Evolutionary conservation across 2,113 vertebrate species (phyloP).

Genomic region (Alouatta palliata): DNA sequence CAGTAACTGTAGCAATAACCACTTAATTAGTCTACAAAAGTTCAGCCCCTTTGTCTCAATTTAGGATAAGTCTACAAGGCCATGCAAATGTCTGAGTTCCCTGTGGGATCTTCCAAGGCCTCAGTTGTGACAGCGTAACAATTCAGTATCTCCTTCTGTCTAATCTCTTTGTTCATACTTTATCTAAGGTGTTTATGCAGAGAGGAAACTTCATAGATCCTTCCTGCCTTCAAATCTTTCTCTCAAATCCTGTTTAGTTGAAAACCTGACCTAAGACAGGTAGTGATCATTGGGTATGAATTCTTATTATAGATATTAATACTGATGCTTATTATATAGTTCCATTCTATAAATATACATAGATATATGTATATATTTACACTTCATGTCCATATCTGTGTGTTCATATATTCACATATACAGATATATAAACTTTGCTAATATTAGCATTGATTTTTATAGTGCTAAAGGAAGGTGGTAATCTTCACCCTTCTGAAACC

Average conservation of each 20-base stretch:
- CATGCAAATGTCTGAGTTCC: background rate
- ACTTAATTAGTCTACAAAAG: background rate
- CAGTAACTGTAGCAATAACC: background rate
- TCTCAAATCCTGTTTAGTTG: background rate
- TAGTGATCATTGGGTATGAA: background rate
- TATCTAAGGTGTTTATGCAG: background rate
- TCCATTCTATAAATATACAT: background rate
- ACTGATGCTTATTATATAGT: background rate
- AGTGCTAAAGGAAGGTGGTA: background rate
- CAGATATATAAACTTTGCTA: background rate
- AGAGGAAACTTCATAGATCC: background rate
- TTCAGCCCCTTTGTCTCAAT: background rate
- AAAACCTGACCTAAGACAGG: background rate
- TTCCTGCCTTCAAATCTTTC: background rate
- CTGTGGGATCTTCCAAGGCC: accelerated
- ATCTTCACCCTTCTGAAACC: background rate
- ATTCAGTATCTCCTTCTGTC: background rate
- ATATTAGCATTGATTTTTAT: background rate
- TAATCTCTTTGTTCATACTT: background rate
- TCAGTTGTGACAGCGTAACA: background rate
- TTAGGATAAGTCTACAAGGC: background rate
- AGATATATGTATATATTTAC: background rate
- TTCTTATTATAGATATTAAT: background rate
- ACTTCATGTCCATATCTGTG: background rate
- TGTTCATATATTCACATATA: background rate